These are phyloP conservation scores for Callipepla squamata DNA, from an alignment of 2,113 vertebrate genomes.

Conservation along the genomic window DNA sequence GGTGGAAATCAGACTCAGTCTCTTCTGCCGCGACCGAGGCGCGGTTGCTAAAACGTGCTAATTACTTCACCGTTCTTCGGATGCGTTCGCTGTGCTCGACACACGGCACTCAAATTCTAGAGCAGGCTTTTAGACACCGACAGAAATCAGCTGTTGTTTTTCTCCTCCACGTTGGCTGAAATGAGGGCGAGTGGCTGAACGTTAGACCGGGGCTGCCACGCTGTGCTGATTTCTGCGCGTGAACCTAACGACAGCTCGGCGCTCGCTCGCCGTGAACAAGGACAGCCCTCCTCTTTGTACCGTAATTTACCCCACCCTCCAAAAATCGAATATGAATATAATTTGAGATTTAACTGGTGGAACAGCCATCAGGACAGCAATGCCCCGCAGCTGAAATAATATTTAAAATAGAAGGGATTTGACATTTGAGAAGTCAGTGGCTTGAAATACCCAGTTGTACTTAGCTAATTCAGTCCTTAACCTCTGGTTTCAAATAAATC, in stretches of 20 bases:
- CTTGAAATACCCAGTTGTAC: slow-evolving; percentile 94
- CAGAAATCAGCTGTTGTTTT: neutral
- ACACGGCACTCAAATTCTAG: slow-evolving; percentile 41
- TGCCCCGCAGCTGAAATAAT: slow-evolving; percentile 90
- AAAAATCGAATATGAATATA: slow-evolving; percentile 87
- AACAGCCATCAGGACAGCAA: slow-evolving; percentile 84
- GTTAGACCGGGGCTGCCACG: neutral
- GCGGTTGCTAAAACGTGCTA: slow-evolving; percentile 59
- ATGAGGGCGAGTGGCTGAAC: slow-evolving; percentile 56
- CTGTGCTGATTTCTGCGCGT: slow-evolving; percentile 62
- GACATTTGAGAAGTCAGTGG: slow-evolving; percentile 94
- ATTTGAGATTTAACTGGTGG: slow-evolving; percentile 89
- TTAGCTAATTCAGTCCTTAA: slow-evolving; percentile 95
- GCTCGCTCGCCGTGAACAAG: slow-evolving; percentile 47
- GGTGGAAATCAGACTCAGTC: slow-evolving; percentile 57
- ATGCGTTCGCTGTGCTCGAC: neutral
- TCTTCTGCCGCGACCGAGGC: slow-evolving; percentile 58
- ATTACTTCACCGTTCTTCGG: slow-evolving; percentile 46
- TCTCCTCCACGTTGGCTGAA: neutral
- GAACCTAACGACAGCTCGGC: slow-evolving; percentile 44
- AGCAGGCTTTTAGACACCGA: slow-evolving; percentile 43
- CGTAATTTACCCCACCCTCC: slow-evolving; percentile 67
- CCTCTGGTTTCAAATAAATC: slow-evolving; percentile 94
- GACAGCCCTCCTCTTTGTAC: slow-evolving; percentile 67
- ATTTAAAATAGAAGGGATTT: slow-evolving; percentile 88